Conservation (phyloP, 2,888 invertebrate genomes). For the Oxyteleia sp. region DNA sequence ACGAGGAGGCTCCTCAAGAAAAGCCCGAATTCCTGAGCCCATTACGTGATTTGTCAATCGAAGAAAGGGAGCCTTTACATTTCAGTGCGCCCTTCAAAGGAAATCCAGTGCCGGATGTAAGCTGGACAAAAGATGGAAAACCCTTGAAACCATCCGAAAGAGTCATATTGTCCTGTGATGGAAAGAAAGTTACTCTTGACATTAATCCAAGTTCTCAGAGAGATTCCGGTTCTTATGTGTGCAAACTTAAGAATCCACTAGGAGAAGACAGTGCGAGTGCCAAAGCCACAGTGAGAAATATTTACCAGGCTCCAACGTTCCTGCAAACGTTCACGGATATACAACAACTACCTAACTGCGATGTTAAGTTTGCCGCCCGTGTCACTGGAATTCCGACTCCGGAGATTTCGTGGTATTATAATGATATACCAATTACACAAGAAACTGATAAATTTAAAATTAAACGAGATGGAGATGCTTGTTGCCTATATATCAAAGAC, state of each 20-base stretch:
- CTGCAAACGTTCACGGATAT: too few species aligned
- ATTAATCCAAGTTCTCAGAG: slow-evolving; percentile 91
- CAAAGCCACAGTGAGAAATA: too few species aligned
- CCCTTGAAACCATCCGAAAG: slow-evolving; percentile 91
- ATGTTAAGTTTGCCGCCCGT: too few species aligned
- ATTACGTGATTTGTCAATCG: slow-evolving; percentile 92
- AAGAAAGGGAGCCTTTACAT: slow-evolving; percentile 93
- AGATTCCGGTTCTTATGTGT: slow-evolving; percentile 94
- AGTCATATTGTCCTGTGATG: slow-evolving; percentile 93
- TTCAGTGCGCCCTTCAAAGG: slow-evolving; percentile 92
- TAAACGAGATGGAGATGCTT: too few species aligned
- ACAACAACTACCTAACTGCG: too few species aligned
- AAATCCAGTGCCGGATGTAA: slow-evolving; percentile 94
- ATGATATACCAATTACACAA: too few species aligned
- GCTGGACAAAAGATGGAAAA: slow-evolving; percentile 93
- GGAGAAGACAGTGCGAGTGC: too few species aligned
- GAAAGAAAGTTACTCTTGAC: slow-evolving; percentile 93
- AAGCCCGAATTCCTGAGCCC: slow-evolving; percentile 93
- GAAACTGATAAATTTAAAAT: too few species aligned
- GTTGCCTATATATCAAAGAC: too few species aligned
- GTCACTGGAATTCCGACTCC: too few species aligned
- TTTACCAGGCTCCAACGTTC: too few species aligned
- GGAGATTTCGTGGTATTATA: too few species aligned
- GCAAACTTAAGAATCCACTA: slow-evolving; percentile 92
- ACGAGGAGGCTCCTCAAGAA: slow-evolving; percentile 90